Evolutionary conservation across 1,140 invertebrate species (phyloP).

Genomic region (Bombus picipes): DNA sequence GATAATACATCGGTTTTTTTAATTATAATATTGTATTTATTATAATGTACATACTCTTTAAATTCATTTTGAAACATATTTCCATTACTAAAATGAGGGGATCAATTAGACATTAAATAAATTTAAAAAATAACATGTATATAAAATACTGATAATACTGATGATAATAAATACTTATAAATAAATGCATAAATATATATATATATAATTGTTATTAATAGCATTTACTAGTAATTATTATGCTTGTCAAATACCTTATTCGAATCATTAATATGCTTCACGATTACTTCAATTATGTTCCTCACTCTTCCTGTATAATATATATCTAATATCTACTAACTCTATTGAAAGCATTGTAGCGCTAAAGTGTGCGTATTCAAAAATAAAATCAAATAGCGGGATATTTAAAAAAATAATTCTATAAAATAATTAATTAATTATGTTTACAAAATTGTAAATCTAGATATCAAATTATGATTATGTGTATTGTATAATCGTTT

Average conservation of each 20-base stretch:
- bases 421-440: constrained; percentile 32
- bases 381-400: constrained; percentile 13
- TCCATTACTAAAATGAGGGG: neutral
- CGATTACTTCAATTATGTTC: constrained; percentile 29
- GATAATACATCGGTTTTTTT: no score
- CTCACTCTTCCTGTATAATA: neutral
- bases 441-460: neutral
- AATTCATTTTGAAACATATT: neutral
- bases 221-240: neutral
- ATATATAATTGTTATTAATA: neutral
- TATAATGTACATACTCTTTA: neutral
- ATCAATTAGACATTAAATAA: neutral
- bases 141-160: neutral
- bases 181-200: no score
- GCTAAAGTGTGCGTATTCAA: neutral
- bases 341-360: neutral
- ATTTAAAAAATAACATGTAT: neutral
- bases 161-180: neutral
- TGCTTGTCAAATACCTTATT: neutral
- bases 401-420: constrained; percentile 12
- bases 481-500: neutral
- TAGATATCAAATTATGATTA: neutral
- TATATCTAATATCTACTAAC: neutral
- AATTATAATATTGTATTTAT: neutral
- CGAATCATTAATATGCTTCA: constrained; percentile 12